Conservation (phyloP, 2,888 invertebrate genomes). For the Nephrotoma appendiculata region DNA sequence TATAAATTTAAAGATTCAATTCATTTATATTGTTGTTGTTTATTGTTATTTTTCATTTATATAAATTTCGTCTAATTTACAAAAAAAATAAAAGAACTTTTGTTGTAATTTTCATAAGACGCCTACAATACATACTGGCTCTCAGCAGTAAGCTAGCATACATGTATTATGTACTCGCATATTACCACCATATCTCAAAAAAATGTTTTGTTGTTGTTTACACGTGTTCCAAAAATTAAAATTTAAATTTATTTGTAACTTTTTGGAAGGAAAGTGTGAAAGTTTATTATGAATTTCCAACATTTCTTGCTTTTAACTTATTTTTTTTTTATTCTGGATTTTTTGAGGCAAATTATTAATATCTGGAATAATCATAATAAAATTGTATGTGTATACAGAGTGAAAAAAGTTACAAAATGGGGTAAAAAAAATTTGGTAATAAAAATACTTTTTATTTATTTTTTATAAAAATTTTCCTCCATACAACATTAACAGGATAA, state of each 20-base stretch:
- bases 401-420: not conserved
- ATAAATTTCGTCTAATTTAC: not conserved
- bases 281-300: not conserved
- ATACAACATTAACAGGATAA: not conserved
- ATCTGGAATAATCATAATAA: not conserved
- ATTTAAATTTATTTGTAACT: not conserved
- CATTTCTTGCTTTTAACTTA: not conserved
- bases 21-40: not conserved
- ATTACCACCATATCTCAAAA: not conserved
- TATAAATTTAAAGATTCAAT: not conserved
- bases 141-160: not conserved
- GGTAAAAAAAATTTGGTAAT: not conserved
- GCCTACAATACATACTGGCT: not conserved
- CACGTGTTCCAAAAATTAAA: not conserved
- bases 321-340: not conserved
- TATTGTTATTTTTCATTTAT: not conserved
- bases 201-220: not conserved
- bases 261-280: not conserved
- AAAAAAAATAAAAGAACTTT: not conserved
- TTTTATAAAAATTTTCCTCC: not conserved
- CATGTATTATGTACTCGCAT: not conserved
- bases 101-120: not conserved
- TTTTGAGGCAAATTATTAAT: not conserved
- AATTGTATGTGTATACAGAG: not conserved
- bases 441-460: not conserved